Base-by-base conservation (phyloP, 2,888 invertebrate genomes). In the Melieria omissa region DNA sequence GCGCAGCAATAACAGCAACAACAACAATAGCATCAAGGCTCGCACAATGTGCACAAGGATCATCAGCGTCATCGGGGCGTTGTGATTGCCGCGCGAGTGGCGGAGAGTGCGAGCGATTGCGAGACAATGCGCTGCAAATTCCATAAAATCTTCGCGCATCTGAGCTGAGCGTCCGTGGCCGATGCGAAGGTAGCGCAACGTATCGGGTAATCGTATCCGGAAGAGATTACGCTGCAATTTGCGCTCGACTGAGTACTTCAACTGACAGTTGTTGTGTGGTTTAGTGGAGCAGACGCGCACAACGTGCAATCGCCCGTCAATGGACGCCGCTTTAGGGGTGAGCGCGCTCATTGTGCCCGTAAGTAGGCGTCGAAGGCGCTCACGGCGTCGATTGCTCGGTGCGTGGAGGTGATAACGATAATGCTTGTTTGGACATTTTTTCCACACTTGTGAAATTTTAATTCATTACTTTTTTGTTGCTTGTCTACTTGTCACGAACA, bases 211-310 rank as follows among this genome's bases (percentile, higher is more conserved):
- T 70, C 64, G 57, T 64, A 65, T 82, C 83, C 83, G 83, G 83
- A 83, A 83, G 81, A 83, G 83, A 82, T 83, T 82, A 82, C 10
- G 55, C 55, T 55, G 63, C 63, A 63, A 63, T 62, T 69, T 69
- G 55, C 55, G 45, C 54, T 55, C 47, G 62, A 63, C 55, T 69
- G 55, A 46, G 47, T 14, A 63, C 46, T 55, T 7, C 9, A 54
- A 16, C 47, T 52, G n/a, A n/a, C 55, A 55, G 4, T 54, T 9
- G 44, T 52, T 52, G 49, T n/a, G 46, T 46, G 46, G 45, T 65
- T 54, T 55, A 49, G 58, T 29, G 58, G 29, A 44, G 61, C 45
- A 44, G n/a, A n/a, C 14, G 61, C n/a, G 41, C 12, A 45, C 9
- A 67, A 49, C 44, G 42, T 67, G 67, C 60, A 67, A 41, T 49